Percentiles rank a stretch among this genome's conserved stretches.
Conservation (phyloP, 2,888 invertebrate species). For the Drosophila setosimentum region DNA sequence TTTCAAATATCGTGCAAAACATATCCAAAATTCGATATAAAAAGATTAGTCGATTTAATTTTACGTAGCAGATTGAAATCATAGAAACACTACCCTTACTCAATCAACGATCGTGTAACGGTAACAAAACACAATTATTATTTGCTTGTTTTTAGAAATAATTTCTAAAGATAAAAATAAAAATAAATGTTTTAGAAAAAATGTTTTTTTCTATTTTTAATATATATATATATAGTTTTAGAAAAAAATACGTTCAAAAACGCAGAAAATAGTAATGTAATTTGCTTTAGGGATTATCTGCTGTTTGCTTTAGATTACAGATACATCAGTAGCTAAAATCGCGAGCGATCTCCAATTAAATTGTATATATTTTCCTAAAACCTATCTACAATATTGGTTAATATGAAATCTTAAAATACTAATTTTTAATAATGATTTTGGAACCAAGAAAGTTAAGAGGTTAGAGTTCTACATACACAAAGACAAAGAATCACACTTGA, state of each 20-base stretch:
- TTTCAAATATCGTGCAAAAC: background rate
- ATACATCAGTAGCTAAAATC: background rate
- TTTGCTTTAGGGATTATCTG: background rate
- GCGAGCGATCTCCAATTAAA: background rate
- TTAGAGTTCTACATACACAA: background rate
- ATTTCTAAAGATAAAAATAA: background rate
- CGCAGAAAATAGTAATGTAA: background rate
- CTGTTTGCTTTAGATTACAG: background rate
- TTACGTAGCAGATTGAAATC: background rate
- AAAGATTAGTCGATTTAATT: background rate
- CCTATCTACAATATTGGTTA: too few species aligned
- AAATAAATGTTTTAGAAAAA: background rate
- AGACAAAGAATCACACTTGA: background rate
- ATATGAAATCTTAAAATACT: background rate
- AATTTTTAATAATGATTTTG: background rate
- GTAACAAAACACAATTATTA: background rate
- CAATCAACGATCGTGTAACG: background rate
- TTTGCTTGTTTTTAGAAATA: background rate
- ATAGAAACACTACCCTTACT: background rate
- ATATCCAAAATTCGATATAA: background rate
- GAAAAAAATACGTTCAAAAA: too few species aligned
- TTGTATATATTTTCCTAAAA: too few species aligned
- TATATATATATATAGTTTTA: background rate
- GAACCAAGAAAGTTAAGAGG: background rate
- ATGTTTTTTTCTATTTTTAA: background rate